Conservation (phyloP, 2,888 invertebrate species). For the Euspilapteryx auroguttella region DNA sequence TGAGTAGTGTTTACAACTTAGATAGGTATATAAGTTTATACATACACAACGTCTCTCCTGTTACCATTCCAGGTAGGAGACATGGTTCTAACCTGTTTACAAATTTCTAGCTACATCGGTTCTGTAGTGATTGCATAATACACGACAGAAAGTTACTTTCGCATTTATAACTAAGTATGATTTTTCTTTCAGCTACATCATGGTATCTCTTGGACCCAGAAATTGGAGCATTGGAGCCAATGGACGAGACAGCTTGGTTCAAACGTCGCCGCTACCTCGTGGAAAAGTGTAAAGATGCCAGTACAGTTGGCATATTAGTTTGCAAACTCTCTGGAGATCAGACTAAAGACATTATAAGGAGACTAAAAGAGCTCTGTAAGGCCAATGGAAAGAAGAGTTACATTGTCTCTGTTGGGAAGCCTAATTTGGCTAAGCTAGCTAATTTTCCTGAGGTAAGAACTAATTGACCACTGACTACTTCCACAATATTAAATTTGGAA, state of each 20-base stretch:
- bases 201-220: conserved; percentile 63
- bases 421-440: conserved; percentile 91
- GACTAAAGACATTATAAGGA: conserved; percentile 73
- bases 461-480: conserved; percentile 1
- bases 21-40: too few species aligned
- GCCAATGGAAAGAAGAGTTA: conserved; percentile 84
- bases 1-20: too few species aligned
- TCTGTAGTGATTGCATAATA: too few species aligned
- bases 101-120: too few species aligned
- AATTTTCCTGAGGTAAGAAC: conserved; percentile 86
- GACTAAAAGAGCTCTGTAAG: conserved; percentile 72
- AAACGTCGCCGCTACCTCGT: conserved; percentile 81
- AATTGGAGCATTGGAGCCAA: conserved; percentile 28
- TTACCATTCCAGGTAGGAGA: too few species aligned
- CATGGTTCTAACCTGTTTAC: too few species aligned
- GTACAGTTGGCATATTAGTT: conserved; percentile 84
- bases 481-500: too few species aligned
- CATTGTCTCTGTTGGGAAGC: conserved; percentile 90
- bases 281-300: conserved; percentile 91
- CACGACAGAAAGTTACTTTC: too few species aligned
- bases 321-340: conserved; percentile 86
- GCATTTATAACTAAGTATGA: conserved; percentile 1
- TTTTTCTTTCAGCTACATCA: conserved; percentile 36
- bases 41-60: too few species aligned
- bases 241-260: conserved; percentile 58